Percentiles rank a stretch among this genome's conserved stretches.
Conservation (phyloP, 2,113 vertebrate species). For the Perca flavescens region DNA sequence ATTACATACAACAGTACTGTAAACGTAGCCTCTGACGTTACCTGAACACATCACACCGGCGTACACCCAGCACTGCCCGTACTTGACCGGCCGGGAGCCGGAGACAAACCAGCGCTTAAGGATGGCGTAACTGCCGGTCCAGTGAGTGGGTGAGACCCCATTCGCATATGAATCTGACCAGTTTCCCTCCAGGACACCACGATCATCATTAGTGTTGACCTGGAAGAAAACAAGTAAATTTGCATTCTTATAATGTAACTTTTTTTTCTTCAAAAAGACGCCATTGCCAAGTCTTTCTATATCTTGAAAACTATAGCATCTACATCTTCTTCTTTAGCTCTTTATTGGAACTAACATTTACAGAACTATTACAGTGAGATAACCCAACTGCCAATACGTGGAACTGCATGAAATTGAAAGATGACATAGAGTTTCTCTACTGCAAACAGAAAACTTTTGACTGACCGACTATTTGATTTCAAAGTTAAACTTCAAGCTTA, state of each 20-base stretch:
- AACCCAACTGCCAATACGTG: neutral
- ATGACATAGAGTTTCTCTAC: neutral
- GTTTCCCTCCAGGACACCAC: constrained; percentile 74
- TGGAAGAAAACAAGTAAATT: constrained; percentile 3
- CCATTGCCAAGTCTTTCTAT: no score
- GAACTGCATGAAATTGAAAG: neutral
- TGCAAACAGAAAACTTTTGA: neutral
- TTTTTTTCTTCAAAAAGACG: neutral
- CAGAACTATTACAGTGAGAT: neutral
- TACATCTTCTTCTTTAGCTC: neutral
- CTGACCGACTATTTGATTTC: neutral
- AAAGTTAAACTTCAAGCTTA: neutral
- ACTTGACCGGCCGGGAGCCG: constrained; percentile 84
- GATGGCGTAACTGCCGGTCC: constrained; percentile 89
- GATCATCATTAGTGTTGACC: constrained; percentile 41
- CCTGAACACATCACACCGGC: constrained; percentile 92
- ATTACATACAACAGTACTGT: no score
- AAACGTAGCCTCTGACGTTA: constrained; percentile 8
- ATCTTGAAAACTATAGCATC: no score
- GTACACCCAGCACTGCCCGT: constrained; percentile 96
- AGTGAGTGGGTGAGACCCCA: constrained; percentile 82
- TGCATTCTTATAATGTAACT: neutral
- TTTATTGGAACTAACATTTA: neutral
- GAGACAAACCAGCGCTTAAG: constrained; percentile 84
- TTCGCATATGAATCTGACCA: constrained; percentile 78